A percentile compares a stretch with the other conserved stretches of the same genome.
Conservation (phyloP, 23 tunicate genomes). For the Aplidium turbinatum region DNA sequence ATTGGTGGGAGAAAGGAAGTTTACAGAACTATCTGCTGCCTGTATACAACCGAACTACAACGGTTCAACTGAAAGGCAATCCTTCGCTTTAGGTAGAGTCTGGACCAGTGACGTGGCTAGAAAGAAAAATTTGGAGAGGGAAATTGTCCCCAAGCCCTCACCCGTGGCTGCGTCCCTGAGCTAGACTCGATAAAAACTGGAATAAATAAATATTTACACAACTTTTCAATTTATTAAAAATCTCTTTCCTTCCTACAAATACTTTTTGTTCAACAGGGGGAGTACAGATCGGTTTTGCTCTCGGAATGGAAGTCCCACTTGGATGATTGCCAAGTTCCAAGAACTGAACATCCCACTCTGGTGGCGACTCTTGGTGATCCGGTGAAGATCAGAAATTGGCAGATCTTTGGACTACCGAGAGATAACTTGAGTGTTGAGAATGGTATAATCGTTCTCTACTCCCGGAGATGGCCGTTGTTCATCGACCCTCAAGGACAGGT, state of each 20-base stretch:
- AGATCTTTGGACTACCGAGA: slow-evolving; percentile 92
- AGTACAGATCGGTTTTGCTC: slow-evolving; percentile 65
- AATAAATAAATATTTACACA: no score
- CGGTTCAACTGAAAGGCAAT: no score
- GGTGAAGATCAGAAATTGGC: slow-evolving; percentile 97
- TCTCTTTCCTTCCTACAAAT: background rate
- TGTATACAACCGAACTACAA: no score
- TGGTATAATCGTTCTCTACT: slow-evolving; percentile 75
- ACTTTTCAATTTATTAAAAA: background rate
- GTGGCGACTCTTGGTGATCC: slow-evolving; percentile 89
- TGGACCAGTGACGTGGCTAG: no score
- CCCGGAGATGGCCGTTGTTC: slow-evolving; percentile 67
- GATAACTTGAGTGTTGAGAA: slow-evolving; percentile 89
- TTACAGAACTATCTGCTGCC: no score
- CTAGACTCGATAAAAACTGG: no score
- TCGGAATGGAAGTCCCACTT: slow-evolving; percentile 70
- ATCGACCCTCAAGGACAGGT: slow-evolving; percentile 86
- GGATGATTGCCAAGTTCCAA: slow-evolving; percentile 78
- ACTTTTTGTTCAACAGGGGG: slow-evolving; percentile 75
- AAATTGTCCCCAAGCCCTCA: no score
- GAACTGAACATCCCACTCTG: slow-evolving; percentile 66
- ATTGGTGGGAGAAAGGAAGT: no score
- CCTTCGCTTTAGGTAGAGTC: no score
- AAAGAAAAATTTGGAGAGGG: no score
- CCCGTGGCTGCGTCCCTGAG: no score